Evolutionary conservation across 64 coral and sea anemone genomes (phyloP), one percentile per base, ranked within the genome.

Genomic region (Cladopsammia gracilis): DNA sequence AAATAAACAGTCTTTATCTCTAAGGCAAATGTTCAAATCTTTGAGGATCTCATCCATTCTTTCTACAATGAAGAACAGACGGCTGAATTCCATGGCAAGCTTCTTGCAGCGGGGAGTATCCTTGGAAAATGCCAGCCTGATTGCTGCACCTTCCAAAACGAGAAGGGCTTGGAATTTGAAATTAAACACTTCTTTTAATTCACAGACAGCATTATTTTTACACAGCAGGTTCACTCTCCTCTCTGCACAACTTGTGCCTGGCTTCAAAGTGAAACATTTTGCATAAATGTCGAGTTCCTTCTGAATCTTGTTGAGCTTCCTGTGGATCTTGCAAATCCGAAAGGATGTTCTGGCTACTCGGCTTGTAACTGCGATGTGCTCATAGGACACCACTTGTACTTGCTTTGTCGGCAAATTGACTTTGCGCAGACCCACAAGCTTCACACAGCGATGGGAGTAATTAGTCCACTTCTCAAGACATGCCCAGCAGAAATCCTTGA

Each of bases 81-180:
- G 88, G 1, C 25, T 47, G 48, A 97, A 94, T 66, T 19, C 64
- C 42, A 87, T 25, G 18, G 93, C 60, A 22, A 75, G 89, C 71
- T 57, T 86, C 34, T 86, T 89, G 15, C 71, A 46, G 11, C 7
- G 47, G n/a, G 86, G 48, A 7, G 56, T 52, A 45, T 71, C 77
- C 64, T 53, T 87, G 8, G 91, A 94, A 16, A 97, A 76, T 25
- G 78, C 68, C 66, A 90, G 51, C 78, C 76, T 85, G 45, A 93
- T 96, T 42, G 95, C 95, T 59, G 83, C 50, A 23, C 95, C 95
- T 76, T 96, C 95, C 54, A 96, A 12, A 13, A 90, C 90, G 77
- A 96, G 69, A 68, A 77, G 95, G 20, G 95, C 95, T 78, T 93
- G 95, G 12, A 93, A 85, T 47, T 77, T 87, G 43, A 96, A 96